Base-by-base conservation (phyloP, 2,797 vertebrate genomes). In the Argya squamiceps region DNA sequence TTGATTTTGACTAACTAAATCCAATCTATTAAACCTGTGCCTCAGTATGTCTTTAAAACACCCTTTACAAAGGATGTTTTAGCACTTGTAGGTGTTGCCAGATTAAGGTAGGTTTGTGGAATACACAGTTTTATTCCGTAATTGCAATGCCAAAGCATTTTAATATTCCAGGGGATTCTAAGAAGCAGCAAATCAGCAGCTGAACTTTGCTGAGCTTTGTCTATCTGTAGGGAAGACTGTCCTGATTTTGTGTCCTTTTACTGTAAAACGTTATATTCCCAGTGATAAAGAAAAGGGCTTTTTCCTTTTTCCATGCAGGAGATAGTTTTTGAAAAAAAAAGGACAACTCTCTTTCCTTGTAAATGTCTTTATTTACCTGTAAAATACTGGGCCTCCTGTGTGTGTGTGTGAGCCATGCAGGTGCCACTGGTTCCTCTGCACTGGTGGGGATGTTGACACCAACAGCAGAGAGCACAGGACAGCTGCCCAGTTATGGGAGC, bases 1-100 rank as follows among this genome's bases (percentile, higher is more conserved):
- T 96, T 89, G 50, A 68, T 92, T 96, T 88, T 90, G 59, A 69
- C 55, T 5, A 24, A 67, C 55, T 71, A 79, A 93, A 88, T 80
- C 43, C 50, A 26, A 80, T 47, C 36, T 78, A 43, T 87, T 80
- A 80, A 80, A 82, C 84, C 20, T 63, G 37, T 71, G 27, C 29
- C 69, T 88, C 2, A 1, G 47, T 69, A 58, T 49, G 13, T 90
- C 46, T 80, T 94, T 7, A 15, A 50, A 78, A 56, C 9, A 41
- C 5, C 12, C 59, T 88, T 81, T 79, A 14, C 32, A 76, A 78
- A 76, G 15, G 32, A 16, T 81, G 52, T 73, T 83, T 80, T 78
- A 82, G 59, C 11, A 34, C 49, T 63, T 91, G 70, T 34, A 62
- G 58, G 69, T 29, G 47, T 78, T 93, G 13, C 50, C 50, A 52